phyloP scores from a whole-genome alignment of 2,113 vertebrate species.

The Bombycilla garrulus region DNA sequence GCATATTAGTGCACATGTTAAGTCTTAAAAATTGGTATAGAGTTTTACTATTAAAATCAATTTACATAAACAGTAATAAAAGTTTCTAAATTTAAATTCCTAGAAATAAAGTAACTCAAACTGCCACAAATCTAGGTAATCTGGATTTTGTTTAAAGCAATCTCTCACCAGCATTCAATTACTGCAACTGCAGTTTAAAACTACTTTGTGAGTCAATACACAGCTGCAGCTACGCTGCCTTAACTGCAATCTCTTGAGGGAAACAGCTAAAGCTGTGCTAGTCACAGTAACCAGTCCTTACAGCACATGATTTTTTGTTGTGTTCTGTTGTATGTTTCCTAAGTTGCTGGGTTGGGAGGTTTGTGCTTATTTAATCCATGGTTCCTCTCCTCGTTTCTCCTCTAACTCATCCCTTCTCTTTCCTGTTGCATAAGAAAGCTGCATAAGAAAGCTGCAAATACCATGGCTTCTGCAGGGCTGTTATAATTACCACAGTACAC shows the following conservation, averaged over 20 bases:
- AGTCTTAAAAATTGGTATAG: neutral
- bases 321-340: neutral
- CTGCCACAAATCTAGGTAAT: neutral
- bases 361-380: conserved; percentile 16
- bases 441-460: conserved; percentile 61
- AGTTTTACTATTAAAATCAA: neutral
- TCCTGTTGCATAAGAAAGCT: conserved; percentile 69
- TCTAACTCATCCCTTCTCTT: conserved; percentile 63
- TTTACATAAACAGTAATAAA: neutral
- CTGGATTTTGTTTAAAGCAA: neutral
- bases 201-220: neutral
- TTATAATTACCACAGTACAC: conserved; percentile 23
- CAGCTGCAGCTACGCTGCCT: neutral
- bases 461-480: conserved; percentile 44
- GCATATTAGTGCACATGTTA: neutral
- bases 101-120: neutral
- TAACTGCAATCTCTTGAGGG: neutral
- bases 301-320: neutral
- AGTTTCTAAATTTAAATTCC: neutral
- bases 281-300: neutral
- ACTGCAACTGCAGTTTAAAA: neutral
- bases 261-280: neutral
- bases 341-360: neutral
- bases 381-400: neutral
- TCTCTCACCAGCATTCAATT: neutral